Base-by-base conservation (phyloP, 2,113 vertebrate species). In the Apeltes quadracus region DNA sequence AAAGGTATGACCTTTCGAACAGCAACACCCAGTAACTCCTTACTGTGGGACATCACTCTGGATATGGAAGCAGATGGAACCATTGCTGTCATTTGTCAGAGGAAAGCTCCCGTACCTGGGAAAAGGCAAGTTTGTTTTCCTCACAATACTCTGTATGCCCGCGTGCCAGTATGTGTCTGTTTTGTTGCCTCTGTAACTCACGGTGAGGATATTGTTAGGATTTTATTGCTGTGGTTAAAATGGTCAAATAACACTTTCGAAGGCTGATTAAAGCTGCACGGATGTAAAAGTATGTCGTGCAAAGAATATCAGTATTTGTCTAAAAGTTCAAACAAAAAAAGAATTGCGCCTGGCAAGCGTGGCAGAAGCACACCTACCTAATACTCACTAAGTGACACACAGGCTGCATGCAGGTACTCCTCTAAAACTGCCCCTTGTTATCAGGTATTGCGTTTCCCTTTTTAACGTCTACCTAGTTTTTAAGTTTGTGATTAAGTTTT, bases 41-140 rank as follows among this genome's bases (percentile, higher is more conserved):
- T 92, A 50, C 5, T 92, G 4, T 98, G 97, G 96, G 95, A 97
- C 72, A 89, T 96, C 86, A 93, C 87, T 10, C 87, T 95, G 82
- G 95, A 93, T 27, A 23, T 81, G 55, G 95, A 92, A 53, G 78
- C 82, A 63, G 89, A 93, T 0, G 90, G 94, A 0, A 92, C 93
- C 0, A 94, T 95, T 0, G 93, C 94, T 18, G 93, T 97, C 5
- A 68, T 92, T 18, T 98, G 96, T 78, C 95, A 94, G 84, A 95
- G 92, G 87, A 96, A 90, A 76, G 55, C 90, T 3, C 69, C 90
- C 14, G 81, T 87, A 76, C 73, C 82, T 0, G 93, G 89, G 3
- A 91, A 86, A 92, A 94, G 93, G 96, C 94, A 86, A 88, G 94
- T 80, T 20, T 57, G 9, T 27, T 72, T 29, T 44, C 50, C 55